Base-by-base conservation (phyloP, 2,888 invertebrate species). In the Hylaea fasciaria region DNA sequence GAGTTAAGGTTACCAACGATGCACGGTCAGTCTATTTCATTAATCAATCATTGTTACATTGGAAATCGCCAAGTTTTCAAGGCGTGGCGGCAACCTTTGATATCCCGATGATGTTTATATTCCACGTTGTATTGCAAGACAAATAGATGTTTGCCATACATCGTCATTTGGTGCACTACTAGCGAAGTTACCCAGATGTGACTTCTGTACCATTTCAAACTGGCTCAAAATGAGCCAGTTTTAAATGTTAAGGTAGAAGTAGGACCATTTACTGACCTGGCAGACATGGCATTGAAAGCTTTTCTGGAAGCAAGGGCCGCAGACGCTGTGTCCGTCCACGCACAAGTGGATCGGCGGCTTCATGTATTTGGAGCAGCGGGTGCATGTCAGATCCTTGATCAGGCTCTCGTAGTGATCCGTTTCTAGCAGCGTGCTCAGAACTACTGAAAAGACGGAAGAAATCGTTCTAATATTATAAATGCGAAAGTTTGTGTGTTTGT, bases 351-450 rank as follows among this genome's bases (percentile, higher is more conserved):
- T 90, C 7, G 93, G 93, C 0, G 93, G 91, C 60, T 87, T 85
- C 90, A 93, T 92, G 67, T 92, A 93, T 44, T 82, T 86, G 64
- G 74, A 83, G 76, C 93, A 93, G 75, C 88, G 88, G 35, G 85
- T 85, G 68, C 93, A 93, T 49, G 92, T 91, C 65, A 93, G 71
- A 37, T 93, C 93, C 70, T 87, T 87, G 65, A 92, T 91, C 52
- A 93, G 76, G 61, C 91, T 86, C 71, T 81, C 87, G 76, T 93
- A 93, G 78, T 93, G 92, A 46, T 92, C 92, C 62, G 93, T 89
- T 70, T 90, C 89, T 55, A 92, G 80, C 40, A 92, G 77, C 37
- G 88, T 87, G 66, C 82, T 90, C 50, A 92, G 73, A 16, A 89
- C 85, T 73, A 88, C 91, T 91, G 85, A 0, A 82, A 85, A 57